These are phyloP conservation scores for Drosophila burlai DNA, from an alignment of 1,140 invertebrate genomes.

Conservation along the genomic window DNA sequence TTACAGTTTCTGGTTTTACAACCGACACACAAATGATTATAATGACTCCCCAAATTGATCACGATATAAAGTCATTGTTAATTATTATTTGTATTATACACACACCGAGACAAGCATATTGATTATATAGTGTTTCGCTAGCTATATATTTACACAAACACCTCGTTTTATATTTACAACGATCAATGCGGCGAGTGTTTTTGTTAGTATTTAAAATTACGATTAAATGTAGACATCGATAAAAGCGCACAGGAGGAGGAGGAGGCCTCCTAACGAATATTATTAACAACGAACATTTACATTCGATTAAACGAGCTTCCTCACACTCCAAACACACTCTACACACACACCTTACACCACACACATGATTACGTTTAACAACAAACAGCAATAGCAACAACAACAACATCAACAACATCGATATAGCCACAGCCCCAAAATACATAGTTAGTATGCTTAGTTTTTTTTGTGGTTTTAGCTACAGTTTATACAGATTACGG, in stretches of 20 bases:
- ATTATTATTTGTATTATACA: constrained; percentile 49
- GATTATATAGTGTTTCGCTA: constrained; percentile 36
- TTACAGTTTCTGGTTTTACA: constrained; percentile 10
- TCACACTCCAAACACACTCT: neutral
- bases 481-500: constrained; percentile 30
- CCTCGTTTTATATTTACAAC: constrained; percentile 48
- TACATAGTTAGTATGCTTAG: constrained; percentile 30
- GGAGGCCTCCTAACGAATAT: constrained; percentile 29
- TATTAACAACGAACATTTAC: constrained; percentile 65
- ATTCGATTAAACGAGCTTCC: constrained; percentile 58
- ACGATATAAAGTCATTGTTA: constrained; percentile 23
- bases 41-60: constrained; percentile 29
- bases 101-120: constrained; percentile 61
- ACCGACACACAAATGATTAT: neutral
- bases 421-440: constrained; percentile 46
- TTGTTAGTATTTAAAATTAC: constrained; percentile 30
- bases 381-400: constrained; percentile 59
- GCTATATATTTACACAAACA: constrained; percentile 45
- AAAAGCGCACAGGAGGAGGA: constrained; percentile 58
- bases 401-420: constrained; percentile 62
- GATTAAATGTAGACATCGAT: constrained; percentile 64
- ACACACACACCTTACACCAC: neutral
- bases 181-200: constrained; percentile 42
- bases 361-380: constrained; percentile 48
- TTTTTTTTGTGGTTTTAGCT: constrained; percentile 26